A percentile compares a stretch with the other conserved stretches of the same genome.
phyloP scores from a whole-genome alignment of 2,797 vertebrate species.

The Semaprochilodus insignis region DNA sequence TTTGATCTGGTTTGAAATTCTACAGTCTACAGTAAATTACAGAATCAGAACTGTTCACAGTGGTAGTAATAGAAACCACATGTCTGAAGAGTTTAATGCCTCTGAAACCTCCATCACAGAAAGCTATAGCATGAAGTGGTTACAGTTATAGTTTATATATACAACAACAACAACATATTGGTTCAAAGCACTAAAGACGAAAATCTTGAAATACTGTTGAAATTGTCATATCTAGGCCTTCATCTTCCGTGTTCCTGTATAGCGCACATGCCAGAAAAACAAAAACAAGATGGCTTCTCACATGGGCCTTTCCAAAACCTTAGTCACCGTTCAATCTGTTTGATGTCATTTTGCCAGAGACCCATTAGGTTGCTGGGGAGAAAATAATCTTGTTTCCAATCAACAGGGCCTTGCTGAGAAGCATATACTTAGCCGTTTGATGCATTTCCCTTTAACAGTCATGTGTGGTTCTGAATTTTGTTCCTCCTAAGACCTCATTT shows the following conservation, averaged over 20 bases:
- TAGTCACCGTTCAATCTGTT: conserved; percentile 76
- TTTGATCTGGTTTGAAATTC: too few relatives aligned
- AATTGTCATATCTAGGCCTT: background rate
- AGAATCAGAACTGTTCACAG: too few relatives aligned
- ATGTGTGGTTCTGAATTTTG: conserved; percentile 69
- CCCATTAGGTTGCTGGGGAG: conserved; percentile 69
- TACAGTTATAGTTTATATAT: too few relatives aligned
- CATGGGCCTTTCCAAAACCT: conserved; percentile 67
- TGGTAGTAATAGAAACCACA: too few relatives aligned
- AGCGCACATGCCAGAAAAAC: conserved; percentile 6
- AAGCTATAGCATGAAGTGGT: too few relatives aligned
- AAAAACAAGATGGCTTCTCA: conserved; percentile 61
- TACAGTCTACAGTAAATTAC: too few relatives aligned
- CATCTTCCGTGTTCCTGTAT: background rate
- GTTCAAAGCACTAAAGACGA: background rate
- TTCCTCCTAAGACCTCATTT: conserved; percentile 62
- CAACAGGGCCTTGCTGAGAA: conserved; percentile 72
- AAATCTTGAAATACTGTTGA: background rate
- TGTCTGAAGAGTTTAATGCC: too few relatives aligned
- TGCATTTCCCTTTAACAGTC: conserved; percentile 69
- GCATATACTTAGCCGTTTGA: conserved; percentile 74
- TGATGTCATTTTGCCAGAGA: conserved; percentile 71
- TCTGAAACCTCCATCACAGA: too few relatives aligned
- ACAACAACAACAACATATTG: too few relatives aligned
- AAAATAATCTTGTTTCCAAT: conserved; percentile 67